Percentiles rank a stretch among this genome's conserved stretches.
Evolutionary conservation across 2,888 invertebrate species (phyloP).

Genomic region (Acanthosepion lycidas): DNA sequence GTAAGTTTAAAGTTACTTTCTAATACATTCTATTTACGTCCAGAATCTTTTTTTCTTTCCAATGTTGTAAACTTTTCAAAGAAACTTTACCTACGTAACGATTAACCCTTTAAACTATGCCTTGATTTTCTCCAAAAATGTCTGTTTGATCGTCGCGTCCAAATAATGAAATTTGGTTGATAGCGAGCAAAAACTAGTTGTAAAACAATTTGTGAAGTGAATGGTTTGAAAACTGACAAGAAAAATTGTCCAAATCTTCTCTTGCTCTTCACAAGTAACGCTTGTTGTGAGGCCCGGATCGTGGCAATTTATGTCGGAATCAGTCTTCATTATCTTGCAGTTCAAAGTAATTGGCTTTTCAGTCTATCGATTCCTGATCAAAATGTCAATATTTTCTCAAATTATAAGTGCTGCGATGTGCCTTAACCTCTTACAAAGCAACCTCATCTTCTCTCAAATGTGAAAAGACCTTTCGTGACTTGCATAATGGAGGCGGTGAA

Average conservation of each 20-base stretch:
- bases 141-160: neutral
- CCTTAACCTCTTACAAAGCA: neutral
- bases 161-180: neutral
- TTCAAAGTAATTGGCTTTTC: neutral
- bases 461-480: neutral
- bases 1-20: too few relatives aligned
- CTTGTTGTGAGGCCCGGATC: neutral
- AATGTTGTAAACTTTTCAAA: too few relatives aligned
- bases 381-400: conserved; percentile 22
- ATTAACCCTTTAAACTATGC: too few relatives aligned
- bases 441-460: neutral
- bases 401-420: neutral
- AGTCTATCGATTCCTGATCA: neutral
- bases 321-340: neutral
- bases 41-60: too few relatives aligned
- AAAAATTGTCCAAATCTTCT: neutral
- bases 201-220: neutral
- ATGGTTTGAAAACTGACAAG: neutral
- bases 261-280: neutral
- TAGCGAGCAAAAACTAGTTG: too few relatives aligned
- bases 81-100: too few relatives aligned
- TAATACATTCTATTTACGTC: too few relatives aligned
- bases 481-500: neutral
- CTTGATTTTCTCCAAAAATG: neutral
- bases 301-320: neutral